Conservation (phyloP, 2,888 invertebrate species). For the Eudemis profundana region DNA sequence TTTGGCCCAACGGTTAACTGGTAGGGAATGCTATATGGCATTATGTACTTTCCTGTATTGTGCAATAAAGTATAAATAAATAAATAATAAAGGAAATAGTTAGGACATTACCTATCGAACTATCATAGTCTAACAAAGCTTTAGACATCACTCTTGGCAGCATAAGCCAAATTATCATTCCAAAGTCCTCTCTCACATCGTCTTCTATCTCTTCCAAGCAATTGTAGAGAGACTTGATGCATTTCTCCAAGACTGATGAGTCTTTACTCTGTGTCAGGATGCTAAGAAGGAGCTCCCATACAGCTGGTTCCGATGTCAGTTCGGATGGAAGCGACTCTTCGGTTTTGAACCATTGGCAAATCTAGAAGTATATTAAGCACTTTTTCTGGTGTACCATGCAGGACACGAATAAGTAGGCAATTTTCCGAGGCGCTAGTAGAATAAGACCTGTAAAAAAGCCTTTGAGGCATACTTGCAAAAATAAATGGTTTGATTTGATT, state of each 20-base stretch:
- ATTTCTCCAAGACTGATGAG: constrained; percentile 58
- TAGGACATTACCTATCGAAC: constrained; percentile 60
- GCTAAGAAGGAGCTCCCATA: constrained; percentile 72
- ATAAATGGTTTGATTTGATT: no score
- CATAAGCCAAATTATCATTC: constrained; percentile 65
- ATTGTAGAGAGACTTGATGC: constrained; percentile 62
- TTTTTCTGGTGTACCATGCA: not conserved
- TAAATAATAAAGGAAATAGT: not conserved
- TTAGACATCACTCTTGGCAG: constrained; percentile 70
- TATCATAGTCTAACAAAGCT: constrained; percentile 64
- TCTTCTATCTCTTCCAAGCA: constrained; percentile 67
- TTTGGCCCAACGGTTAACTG: no score
- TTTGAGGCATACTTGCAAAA: no score
- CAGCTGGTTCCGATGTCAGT: constrained; percentile 61
- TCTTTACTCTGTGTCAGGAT: constrained; percentile 64
- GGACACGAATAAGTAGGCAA: no score
- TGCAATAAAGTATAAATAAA: no score
- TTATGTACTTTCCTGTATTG: no score
- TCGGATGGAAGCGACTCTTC: constrained; percentile 72
- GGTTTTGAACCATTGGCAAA: constrained; percentile 73
- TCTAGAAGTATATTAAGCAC: constrained; percentile 52
- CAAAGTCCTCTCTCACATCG: constrained; percentile 61
- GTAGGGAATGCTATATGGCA: no score
- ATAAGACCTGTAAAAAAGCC: no score
- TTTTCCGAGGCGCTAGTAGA: no score